Evolutionary conservation across 1,140 invertebrate genomes (phyloP).

Genomic region (Drosophila tani): DNA sequence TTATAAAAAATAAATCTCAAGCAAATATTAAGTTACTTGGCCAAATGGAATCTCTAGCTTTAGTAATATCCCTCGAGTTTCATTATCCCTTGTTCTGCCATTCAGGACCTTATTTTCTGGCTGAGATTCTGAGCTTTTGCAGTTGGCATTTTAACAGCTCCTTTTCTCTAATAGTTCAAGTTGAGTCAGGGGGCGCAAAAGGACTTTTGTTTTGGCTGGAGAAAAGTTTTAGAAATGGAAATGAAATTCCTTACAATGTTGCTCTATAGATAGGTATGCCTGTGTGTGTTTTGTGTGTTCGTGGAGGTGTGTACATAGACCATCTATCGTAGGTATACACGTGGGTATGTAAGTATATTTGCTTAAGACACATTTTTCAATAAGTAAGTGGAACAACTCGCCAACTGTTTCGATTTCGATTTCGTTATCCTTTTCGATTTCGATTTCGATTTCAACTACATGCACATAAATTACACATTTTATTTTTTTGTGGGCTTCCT

Average conservation of each 20-base stretch:
- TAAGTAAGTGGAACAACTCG: conserved; percentile 71
- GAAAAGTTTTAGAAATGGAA: conserved; percentile 23
- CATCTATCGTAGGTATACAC: conserved; percentile 35
- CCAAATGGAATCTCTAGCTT: no score
- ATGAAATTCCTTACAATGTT: conserved; percentile 33
- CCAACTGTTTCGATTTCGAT: conserved; percentile 42
- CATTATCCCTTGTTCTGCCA: not conserved
- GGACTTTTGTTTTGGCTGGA: conserved; percentile 20
- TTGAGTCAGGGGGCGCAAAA: conserved; percentile 5
- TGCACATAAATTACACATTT: conserved; percentile 41
- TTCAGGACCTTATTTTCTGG: conserved; percentile 1
- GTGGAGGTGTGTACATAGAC: conserved; percentile 23
- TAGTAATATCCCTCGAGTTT: not conserved
- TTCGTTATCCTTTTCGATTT: conserved; percentile 8
- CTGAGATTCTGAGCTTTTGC: not conserved
- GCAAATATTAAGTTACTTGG: no score
- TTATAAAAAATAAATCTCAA: no score
- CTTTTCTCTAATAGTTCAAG: conserved; percentile 7
- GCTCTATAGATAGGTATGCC: conserved; percentile 15
- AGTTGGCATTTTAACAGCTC: conserved; percentile 15
- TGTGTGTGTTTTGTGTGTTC: conserved; percentile 18
- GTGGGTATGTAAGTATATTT: conserved; percentile 42
- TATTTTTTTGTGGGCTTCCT: conserved; percentile 8
- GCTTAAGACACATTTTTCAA: conserved; percentile 78
- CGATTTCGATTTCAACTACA: conserved; percentile 34